Evolutionary conservation across 1,140 invertebrate genomes (phyloP), one percentile per base, ranked within the genome.

Genomic region (Drosophila bipectinata): DNA sequence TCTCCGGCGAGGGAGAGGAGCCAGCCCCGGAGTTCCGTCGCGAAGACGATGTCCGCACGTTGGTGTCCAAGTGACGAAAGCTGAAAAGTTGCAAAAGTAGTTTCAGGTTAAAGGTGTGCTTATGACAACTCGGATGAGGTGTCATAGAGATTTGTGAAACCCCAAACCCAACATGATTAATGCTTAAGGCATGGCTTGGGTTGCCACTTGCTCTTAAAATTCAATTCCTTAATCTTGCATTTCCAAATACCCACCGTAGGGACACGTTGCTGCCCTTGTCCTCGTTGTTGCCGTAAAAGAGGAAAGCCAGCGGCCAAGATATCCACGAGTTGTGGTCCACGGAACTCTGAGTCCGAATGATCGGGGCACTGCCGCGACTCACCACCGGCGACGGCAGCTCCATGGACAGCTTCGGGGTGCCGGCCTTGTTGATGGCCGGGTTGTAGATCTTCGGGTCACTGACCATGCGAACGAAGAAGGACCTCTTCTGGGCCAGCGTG

Each of bases 401-500:
- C 63, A 84, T 71, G 8, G 92, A 92, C 85, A 91, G 76, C 12
- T 92, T 92, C 0, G 93, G 93, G 37, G 95, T 93, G 39, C 95
- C 92, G 3, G 94, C 93, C 92, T 95, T 96, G 79, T 95, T 95
- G 74, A 97, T 96, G 60, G 96, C 96, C 14, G 97, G 97, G 92
- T 98, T 98, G 93, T 98, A 98, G 64, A 98, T 97, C 90, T 99
- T 99, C 0, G 98, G 98, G 93, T 99, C 98, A 71, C 96, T 97
- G 30, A 97, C 98, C 98, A 99, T 99, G 14, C 98, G 95, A 51
- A 99, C 98, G 92, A 99, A 99, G 93, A 98, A 97, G 24, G 97
- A 98, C 28, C 98, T 93, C 92, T 98, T 98, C 92, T 98, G 96
- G 6, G 96, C 96, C 74, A 98, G 92, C 12, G 96, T 96, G 44